Evolutionary conservation across 2,113 vertebrate species (phyloP).

Genomic region (Phrynosoma blainvillii): DNA sequence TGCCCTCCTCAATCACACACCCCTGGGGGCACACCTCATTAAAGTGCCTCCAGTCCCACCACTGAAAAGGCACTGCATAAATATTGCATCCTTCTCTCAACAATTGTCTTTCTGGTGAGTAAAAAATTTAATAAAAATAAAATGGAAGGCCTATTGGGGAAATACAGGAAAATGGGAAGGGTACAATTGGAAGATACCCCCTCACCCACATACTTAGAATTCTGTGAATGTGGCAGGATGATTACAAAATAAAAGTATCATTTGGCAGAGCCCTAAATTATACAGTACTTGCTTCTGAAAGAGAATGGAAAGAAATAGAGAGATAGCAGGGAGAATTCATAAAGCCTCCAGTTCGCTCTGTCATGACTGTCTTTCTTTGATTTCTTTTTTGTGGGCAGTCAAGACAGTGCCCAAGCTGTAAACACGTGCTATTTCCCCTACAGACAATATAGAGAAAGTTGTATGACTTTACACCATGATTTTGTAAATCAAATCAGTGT

Average conservation of each 20-base stretch:
- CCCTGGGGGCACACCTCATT: not conserved
- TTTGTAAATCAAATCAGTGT: conserved; percentile 10
- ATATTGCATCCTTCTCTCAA: not conserved
- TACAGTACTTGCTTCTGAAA: not conserved
- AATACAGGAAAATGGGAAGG: not conserved
- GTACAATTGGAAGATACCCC: too few relatives aligned
- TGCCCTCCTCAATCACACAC: not conserved
- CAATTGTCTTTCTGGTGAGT: not conserved
- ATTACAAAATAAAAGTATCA: too few relatives aligned
- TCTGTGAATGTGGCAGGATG: too few relatives aligned
- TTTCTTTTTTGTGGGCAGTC: not conserved
- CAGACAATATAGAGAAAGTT: not conserved
- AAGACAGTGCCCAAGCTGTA: not conserved
- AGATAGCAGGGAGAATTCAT: not conserved
- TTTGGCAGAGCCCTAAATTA: too few relatives aligned
- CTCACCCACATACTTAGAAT: too few relatives aligned
- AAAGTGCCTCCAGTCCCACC: not conserved
- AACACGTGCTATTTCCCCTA: not conserved
- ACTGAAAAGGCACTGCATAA: not conserved
- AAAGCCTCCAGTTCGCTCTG: not conserved
- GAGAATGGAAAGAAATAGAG: not conserved
- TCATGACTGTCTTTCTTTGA: not conserved
- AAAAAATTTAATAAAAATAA: not conserved
- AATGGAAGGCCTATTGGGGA: not conserved
- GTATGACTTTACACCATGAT: not conserved